These are phyloP conservation scores for Disparrhopalites patrizii DNA, from an alignment of 2,888 invertebrate genomes.

Conservation along the genomic window DNA sequence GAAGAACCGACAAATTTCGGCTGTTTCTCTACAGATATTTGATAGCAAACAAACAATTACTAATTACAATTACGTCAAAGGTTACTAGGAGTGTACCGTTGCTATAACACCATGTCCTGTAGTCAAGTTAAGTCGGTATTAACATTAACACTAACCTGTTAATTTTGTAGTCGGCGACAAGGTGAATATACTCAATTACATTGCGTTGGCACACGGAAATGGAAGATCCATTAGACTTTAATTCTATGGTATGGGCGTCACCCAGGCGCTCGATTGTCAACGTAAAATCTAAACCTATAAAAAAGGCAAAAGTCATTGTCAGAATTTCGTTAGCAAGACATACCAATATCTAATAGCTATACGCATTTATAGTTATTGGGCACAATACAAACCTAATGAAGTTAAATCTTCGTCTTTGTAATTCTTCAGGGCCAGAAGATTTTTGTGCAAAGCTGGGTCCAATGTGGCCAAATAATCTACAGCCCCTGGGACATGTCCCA, in stretches of 20 bases:
- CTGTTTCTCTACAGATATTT: constrained; percentile 40
- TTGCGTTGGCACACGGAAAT: constrained; percentile 88
- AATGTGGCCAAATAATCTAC: constrained; percentile 90
- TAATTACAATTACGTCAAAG: too few relatives aligned
- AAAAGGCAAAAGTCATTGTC: too few relatives aligned
- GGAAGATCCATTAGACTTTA: constrained; percentile 84
- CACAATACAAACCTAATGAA: constrained; percentile 59
- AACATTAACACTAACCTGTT: constrained; percentile 63
- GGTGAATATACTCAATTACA: constrained; percentile 92
- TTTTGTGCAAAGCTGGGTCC: constrained; percentile 87
- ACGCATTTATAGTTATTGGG: background rate
- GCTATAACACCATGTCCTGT: too few relatives aligned
- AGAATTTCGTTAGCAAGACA: background rate
- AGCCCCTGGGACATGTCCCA: constrained; percentile 72
- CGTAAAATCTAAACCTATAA: constrained; percentile 77
- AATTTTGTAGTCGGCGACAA: constrained; percentile 92
- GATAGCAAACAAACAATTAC: background rate
- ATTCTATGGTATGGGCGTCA: constrained; percentile 79
- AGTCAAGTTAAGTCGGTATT: background rate
- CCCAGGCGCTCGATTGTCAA: constrained; percentile 85
- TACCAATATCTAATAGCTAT: background rate
- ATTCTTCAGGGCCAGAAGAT: constrained; percentile 79
- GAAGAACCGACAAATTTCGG: constrained; percentile 40
- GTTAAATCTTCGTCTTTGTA: constrained; percentile 75
- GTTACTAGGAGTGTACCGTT: too few relatives aligned